Base-by-base conservation (phyloP, 2,888 invertebrate species). In the Drosophila ochracea region DNA sequence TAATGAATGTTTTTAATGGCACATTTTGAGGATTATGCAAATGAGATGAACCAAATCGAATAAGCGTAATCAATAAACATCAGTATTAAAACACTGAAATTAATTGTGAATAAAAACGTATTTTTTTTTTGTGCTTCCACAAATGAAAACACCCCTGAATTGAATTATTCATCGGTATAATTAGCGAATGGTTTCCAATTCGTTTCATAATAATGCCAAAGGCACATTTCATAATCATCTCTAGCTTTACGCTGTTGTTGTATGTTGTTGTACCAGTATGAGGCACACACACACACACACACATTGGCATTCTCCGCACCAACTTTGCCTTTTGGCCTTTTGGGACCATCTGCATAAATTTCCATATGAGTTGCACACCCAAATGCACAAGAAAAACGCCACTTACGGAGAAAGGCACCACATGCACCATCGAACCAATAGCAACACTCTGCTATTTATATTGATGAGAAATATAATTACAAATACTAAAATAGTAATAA, bases 121-220 rank as follows among this genome's bases (percentile, higher is more conserved):
- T 41, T n/a, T 41, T n/a, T 39, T 19, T 19, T 35, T 35, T 35
- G 37, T 1, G 16, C 5, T 37, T 16, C 16, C 16, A 6, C 19
- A 37, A 43, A 21, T 43, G 43, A n/a, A 41, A 41, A n/a, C n/a
- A 41, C n/a, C 4, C 9, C 10, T 10, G n/a, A 43, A 43, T 21
- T 43, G 11, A 43, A 43, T 21, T 19, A 55, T 67, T 54, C 25
- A 68, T 16, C 13, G 19, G 39, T 33, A 19, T 19, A 66, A 55
- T 68, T 65, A 55, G 55, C 21, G 66, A 41, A 49, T 55, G 39
- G 49, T 6, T 41, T 54, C n/a, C 5, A 55, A 50, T 5, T 19
- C 25, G 10, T 35, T 52, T 35, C 37, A 25, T 55, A 19, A 52
- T 37, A 21, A 35, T 41, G 50, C 62, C 10, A 3, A 28, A 19